Percentiles rank a stretch among this genome's conserved stretches.
Conservation (phyloP, 2,113 vertebrate genomes). For the Stigmatopora argus region DNA sequence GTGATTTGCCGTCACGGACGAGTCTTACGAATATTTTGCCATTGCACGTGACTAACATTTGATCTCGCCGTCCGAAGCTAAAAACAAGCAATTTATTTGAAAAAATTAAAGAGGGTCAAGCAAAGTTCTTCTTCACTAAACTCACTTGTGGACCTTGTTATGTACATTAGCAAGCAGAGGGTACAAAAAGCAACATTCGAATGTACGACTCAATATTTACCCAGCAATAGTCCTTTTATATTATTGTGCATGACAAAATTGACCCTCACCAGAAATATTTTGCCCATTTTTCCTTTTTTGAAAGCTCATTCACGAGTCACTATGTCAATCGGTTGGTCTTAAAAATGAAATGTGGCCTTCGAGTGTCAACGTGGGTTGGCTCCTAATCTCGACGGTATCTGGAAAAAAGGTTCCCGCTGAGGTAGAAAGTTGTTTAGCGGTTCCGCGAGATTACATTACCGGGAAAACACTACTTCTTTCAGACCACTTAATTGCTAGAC, state of each 20-base stretch:
- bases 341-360: neutral
- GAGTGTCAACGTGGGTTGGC: neutral
- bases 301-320: too few species aligned
- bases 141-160: neutral
- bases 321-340: neutral
- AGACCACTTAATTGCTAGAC: neutral
- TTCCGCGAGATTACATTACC: neutral
- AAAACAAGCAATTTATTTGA: neutral
- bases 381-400: neutral
- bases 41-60: neutral
- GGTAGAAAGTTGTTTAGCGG: neutral
- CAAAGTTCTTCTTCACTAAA: neutral
- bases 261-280: too few species aligned
- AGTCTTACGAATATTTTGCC: neutral
- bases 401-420: neutral
- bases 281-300: too few species aligned
- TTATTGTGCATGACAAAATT: too few species aligned
- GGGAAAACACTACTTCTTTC: neutral
- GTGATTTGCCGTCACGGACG: constrained; percentile 2
- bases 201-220: too few species aligned
- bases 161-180: neutral
- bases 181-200: too few species aligned
- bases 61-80: neutral
- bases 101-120: too few species aligned
- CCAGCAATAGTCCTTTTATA: too few species aligned